phyloP scores from a whole-genome alignment of 35 echinoderm and acorn worm genomes.

The Amphiura filiformis region DNA sequence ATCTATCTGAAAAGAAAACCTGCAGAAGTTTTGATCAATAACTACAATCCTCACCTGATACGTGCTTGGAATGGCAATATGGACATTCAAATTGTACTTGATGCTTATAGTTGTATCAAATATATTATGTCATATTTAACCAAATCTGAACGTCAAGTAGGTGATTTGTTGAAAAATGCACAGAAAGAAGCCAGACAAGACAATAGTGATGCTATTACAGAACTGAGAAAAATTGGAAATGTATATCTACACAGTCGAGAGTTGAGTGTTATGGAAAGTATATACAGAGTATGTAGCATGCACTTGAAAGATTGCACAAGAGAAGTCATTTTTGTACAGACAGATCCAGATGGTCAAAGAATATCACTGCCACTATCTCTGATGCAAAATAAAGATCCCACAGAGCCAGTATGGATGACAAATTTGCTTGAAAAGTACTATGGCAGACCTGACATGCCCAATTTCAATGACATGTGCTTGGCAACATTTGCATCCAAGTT shows the following conservation, averaged over 20 bases:
- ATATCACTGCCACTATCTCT: constrained; percentile 35
- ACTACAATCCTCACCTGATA: constrained; percentile 56
- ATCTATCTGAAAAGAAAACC: constrained; percentile 39
- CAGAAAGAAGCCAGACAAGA: constrained; percentile 46
- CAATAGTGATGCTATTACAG: constrained; percentile 23
- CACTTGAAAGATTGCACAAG: constrained; percentile 17
- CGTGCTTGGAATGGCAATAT: constrained; percentile 69
- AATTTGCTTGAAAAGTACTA: constrained; percentile 47
- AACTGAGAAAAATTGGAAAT: constrained; percentile 46
- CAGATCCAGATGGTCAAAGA: not conserved
- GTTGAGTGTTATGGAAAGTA: constrained; percentile 41
- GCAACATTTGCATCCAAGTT: constrained; percentile 38
- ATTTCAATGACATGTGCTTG: constrained; percentile 46
- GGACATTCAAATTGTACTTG: constrained; percentile 13
- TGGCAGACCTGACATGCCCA: constrained; percentile 14
- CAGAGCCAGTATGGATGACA: constrained; percentile 4
- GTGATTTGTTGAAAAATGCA: constrained; percentile 41
- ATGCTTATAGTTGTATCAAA: constrained; percentile 43
- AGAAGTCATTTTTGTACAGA: constrained; percentile 12
- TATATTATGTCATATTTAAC: constrained; percentile 64
- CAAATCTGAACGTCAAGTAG: constrained; percentile 72
- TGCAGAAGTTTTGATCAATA: constrained; percentile 50
- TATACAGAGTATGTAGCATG: constrained; percentile 49
- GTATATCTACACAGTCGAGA: constrained; percentile 63
- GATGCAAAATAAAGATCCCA: constrained; percentile 31